Percentiles rank a stretch among this genome's conserved stretches.
phyloP scores from a whole-genome alignment of 2,797 vertebrate genomes.

The Gymnothorax javanicus region DNA sequence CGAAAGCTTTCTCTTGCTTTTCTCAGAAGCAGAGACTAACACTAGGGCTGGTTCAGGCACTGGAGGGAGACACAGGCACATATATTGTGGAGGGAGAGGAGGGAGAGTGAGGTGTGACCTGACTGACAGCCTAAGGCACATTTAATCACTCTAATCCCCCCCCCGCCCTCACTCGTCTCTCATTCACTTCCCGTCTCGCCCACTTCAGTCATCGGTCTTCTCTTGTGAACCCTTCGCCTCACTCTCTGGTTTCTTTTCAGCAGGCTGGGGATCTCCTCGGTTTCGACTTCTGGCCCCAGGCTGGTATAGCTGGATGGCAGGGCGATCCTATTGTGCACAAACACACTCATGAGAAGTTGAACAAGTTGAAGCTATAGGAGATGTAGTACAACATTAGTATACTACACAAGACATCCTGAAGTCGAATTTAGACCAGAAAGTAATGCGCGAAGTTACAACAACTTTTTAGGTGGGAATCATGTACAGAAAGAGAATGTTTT shows the following conservation, averaged over 20 bases:
- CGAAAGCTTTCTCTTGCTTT: constrained; percentile 40
- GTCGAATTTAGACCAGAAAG: background rate
- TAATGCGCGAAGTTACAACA: no score
- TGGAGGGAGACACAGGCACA: constrained; percentile 53
- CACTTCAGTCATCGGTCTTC: constrained; percentile 80
- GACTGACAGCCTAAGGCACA: background rate
- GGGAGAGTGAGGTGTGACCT: constrained; percentile 30
- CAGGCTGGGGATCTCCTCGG: constrained; percentile 70
- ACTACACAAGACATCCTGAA: background rate
- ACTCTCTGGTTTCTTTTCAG: constrained; percentile 78
- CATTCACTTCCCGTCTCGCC: background rate
- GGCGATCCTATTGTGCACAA: constrained; percentile 83
- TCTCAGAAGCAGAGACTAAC: constrained; percentile 55
- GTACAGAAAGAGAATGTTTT: no score
- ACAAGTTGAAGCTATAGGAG: background rate
- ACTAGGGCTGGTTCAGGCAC: constrained; percentile 64
- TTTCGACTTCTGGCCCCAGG: constrained; percentile 88
- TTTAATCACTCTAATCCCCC: background rate
- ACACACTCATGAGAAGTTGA: background rate
- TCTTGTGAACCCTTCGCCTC: constrained; percentile 80
- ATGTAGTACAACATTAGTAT: background rate
- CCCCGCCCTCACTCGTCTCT: background rate
- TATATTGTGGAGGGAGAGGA: constrained; percentile 46
- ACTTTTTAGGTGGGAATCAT: no score
- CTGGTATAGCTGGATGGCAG: constrained; percentile 96